Conservation (phyloP, 2,113 vertebrate species). For the Thunnus thynnus region DNA sequence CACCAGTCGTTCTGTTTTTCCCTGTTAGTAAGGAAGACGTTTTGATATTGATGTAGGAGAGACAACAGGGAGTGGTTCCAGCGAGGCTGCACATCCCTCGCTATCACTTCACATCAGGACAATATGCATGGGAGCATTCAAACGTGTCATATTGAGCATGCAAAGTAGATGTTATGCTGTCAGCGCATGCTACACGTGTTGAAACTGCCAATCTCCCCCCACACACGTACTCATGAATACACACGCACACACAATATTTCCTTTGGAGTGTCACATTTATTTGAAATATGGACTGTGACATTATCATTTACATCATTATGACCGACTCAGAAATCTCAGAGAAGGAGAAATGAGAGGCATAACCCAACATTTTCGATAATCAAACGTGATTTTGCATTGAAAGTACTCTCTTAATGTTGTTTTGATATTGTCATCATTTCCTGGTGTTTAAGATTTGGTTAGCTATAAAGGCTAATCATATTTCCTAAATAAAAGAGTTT, state of each 20-base stretch:
- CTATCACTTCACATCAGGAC: conserved; percentile 74
- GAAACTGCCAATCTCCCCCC: conserved; percentile 69
- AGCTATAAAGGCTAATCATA: conserved; percentile 20
- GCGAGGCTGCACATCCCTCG: conserved; percentile 58
- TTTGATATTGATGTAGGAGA: conserved; percentile 57
- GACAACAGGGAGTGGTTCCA: conserved; percentile 68
- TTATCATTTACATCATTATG: conserved; percentile 68
- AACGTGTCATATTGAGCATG: conserved; percentile 77
- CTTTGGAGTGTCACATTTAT: conserved; percentile 65
- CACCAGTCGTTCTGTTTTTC: conserved; percentile 27
- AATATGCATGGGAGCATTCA: conserved; percentile 72
- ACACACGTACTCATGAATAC: conserved; percentile 50
- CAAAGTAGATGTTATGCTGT: conserved; percentile 80
- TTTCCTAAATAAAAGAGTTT: conserved; percentile 1
- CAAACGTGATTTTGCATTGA: conserved; percentile 51
- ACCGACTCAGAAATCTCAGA: conserved; percentile 24
- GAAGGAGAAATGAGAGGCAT: conserved; percentile 29
- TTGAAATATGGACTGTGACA: conserved; percentile 59
- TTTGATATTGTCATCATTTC: conserved; percentile 9
- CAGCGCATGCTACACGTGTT: conserved; percentile 71
- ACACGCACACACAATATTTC: conserved; percentile 44
- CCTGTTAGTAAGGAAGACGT: conserved; percentile 44
- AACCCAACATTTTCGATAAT: conserved; percentile 40
- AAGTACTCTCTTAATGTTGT: conserved; percentile 24
- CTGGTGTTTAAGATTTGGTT: conserved; percentile 20